These are phyloP conservation scores for Gallinago media DNA, from an alignment of 2,113 vertebrate species.

Conservation along the genomic window DNA sequence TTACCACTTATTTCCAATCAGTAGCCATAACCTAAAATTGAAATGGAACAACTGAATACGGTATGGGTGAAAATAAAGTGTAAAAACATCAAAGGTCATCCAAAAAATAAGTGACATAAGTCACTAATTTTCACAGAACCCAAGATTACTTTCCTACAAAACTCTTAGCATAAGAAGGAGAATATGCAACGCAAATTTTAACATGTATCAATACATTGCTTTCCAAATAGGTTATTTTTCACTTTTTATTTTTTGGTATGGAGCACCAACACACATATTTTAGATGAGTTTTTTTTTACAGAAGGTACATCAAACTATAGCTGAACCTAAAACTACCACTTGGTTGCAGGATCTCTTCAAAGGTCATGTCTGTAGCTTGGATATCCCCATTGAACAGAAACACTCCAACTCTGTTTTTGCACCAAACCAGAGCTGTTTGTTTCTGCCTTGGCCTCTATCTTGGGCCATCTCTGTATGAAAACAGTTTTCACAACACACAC, in stretches of 20 bases:
- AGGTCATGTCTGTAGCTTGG: neutral
- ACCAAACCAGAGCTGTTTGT: neutral
- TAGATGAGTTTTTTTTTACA: neutral
- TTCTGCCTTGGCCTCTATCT: slow-evolving; percentile 17
- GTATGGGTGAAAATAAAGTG: neutral
- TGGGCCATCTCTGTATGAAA: slow-evolving; percentile 28
- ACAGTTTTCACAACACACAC: slow-evolving; percentile 16
- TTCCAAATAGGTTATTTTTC: neutral
- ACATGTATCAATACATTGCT: neutral
- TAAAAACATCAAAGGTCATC: neutral
- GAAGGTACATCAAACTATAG: neutral
- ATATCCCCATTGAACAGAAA: neutral
- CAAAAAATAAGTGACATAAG: neutral
- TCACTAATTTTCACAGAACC: neutral
- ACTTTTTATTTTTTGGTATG: neutral
- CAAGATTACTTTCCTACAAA: neutral
- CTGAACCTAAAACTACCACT: neutral
- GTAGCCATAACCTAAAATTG: neutral
- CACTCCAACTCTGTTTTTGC: neutral
- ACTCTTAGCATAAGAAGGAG: neutral
- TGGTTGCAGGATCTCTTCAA: neutral
- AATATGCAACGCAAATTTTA: neutral
- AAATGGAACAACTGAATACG: neutral
- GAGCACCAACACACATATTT: neutral
- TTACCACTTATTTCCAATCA: neutral